A percentile compares a stretch with the other conserved stretches of the same genome.
Conservation (phyloP, 1,140 invertebrate genomes). For the Procambarus clarkii region DNA sequence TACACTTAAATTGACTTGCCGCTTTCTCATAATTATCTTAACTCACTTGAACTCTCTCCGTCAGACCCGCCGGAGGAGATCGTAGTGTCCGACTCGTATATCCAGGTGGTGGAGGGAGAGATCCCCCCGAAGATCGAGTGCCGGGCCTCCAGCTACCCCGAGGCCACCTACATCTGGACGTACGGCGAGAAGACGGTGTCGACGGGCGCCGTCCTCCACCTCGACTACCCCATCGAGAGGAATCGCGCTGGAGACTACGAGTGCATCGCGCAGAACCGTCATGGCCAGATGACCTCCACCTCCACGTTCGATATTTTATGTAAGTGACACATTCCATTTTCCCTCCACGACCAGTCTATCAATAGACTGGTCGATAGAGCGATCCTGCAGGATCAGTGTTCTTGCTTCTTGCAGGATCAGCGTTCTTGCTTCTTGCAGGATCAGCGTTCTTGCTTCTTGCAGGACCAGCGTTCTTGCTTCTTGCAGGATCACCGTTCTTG, state of each 20-base stretch:
- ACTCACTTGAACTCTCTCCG: conserved; percentile 63
- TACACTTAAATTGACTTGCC: too few species aligned
- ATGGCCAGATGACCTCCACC: conserved; percentile 82
- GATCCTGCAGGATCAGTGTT: too few species aligned
- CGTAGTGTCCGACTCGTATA: conserved; percentile 82
- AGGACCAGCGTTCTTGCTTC: too few species aligned
- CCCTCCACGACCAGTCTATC: too few species aligned
- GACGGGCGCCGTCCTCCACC: conserved; percentile 79
- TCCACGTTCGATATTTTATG: conserved; percentile 87
- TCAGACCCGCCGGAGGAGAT: conserved; percentile 91
- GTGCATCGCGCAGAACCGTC: conserved; percentile 86
- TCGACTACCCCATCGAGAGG: conserved; percentile 80
- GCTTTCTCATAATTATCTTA: too few species aligned
- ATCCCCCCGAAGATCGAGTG: conserved; percentile 86
- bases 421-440: too few species aligned
- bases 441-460: too few species aligned
- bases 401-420: too few species aligned
- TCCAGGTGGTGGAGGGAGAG: conserved; percentile 86
- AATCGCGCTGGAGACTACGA: conserved; percentile 83
- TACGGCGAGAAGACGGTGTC: conserved; percentile 75
- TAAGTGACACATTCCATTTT: conserved; percentile 78
- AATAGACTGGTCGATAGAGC: too few species aligned
- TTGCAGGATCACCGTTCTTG: too few species aligned
- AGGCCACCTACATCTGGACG: conserved; percentile 82
- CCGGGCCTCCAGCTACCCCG: conserved; percentile 84